These are phyloP conservation scores for Daphoenositta chrysoptera DNA, from an alignment of 2,113 vertebrate genomes.

Conservation along the genomic window DNA sequence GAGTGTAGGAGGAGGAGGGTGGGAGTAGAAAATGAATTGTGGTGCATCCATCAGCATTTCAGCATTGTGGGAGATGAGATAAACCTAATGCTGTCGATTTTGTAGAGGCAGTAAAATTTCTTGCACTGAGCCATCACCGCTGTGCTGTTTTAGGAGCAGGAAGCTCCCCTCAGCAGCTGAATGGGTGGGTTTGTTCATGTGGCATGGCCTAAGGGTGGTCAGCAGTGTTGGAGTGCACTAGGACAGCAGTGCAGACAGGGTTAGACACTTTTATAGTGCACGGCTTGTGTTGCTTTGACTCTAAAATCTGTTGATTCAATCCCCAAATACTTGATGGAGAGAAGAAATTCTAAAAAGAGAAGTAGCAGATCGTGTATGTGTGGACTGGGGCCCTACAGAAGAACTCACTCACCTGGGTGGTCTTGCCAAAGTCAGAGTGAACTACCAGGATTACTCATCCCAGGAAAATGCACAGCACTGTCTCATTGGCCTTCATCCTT, in stretches of 20 bases:
- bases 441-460: neutral
- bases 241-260: neutral
- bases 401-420: neutral
- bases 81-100: conserved; percentile 31
- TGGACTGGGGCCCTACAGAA: neutral
- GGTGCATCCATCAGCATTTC: conserved; percentile 53
- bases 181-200: neutral
- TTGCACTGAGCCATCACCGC: neutral
- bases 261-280: rapidly evolving
- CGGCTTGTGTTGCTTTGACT: neutral
- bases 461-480: neutral
- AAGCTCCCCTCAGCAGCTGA: neutral
- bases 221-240: neutral
- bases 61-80: conserved; percentile 43
- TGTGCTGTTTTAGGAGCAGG: neutral
- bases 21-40: conserved; percentile 62
- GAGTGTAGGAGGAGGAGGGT: conserved; percentile 48
- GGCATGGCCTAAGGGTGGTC: neutral
- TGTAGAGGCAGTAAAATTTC: neutral
- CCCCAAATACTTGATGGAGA: neutral
- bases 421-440: neutral
- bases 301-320: neutral
- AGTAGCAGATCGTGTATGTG: rapidly evolving
- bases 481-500: neutral
- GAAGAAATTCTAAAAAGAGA: neutral